Conservation (phyloP, 1,140 invertebrate genomes). For the Cheumatopsyche charites region DNA sequence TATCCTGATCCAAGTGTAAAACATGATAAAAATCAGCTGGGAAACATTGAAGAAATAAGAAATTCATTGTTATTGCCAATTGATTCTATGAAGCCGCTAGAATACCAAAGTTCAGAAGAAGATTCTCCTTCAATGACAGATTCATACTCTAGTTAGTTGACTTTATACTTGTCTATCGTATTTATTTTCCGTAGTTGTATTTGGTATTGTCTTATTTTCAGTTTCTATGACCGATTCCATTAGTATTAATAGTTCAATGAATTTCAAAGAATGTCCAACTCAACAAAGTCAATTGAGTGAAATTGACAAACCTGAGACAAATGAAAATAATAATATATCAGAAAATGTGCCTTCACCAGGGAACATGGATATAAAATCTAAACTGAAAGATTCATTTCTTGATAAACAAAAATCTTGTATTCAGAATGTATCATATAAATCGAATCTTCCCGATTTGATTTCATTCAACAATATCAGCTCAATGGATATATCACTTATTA, state of each 20-base stretch:
- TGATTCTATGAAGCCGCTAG: constrained; percentile 54
- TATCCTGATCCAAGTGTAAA: constrained; percentile 42
- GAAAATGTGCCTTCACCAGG: background rate
- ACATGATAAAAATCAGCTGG: constrained; percentile 30
- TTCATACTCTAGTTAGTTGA: constrained; percentile 31
- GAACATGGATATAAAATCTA: background rate
- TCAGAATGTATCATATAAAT: constrained; percentile 27
- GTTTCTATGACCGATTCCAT: constrained; percentile 15
- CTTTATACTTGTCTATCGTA: too few relatives aligned
- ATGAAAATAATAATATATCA: too few relatives aligned
- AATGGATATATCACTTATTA: constrained; percentile 38
- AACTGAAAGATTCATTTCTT: background rate
- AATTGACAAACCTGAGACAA: too few relatives aligned
- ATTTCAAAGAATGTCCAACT: background rate
- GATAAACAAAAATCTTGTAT: background rate
- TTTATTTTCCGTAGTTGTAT: too few relatives aligned
- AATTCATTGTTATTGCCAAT: constrained; percentile 55
- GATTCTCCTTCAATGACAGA: constrained; percentile 49
- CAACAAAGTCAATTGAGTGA: background rate
- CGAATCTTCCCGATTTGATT: constrained; percentile 45
- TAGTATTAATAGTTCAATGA: constrained; percentile 9
- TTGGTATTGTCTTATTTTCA: background rate
- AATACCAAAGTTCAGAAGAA: constrained; percentile 57
- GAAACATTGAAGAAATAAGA: constrained; percentile 56
- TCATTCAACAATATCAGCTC: constrained; percentile 31